These are phyloP conservation scores for Chitala chitala DNA, from an alignment of 2,113 vertebrate genomes.

Conservation along the genomic window DNA sequence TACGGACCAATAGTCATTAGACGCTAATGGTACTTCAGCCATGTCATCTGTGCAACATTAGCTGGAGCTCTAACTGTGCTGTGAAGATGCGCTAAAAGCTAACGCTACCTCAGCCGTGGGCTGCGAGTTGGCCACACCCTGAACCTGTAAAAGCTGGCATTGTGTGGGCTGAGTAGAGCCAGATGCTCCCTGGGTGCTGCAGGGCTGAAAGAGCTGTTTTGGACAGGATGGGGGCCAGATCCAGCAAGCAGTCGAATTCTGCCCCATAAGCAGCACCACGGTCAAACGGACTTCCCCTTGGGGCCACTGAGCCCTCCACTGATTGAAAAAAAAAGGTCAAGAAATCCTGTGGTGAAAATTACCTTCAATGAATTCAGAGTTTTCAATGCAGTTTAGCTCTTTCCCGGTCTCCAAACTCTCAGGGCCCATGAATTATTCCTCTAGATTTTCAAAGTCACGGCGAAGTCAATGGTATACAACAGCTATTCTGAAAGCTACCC, in stretches of 20 bases:
- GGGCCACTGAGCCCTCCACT: neutral
- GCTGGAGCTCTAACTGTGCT: neutral
- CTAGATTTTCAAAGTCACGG: constrained; percentile 67
- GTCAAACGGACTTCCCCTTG: constrained; percentile 3
- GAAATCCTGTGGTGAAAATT: constrained; percentile 46
- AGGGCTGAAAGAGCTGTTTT: neutral
- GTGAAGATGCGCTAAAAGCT: neutral
- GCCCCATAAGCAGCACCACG: neutral
- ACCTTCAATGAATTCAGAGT: constrained; percentile 52
- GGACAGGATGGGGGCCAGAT: neutral
- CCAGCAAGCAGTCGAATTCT: constrained; percentile 24
- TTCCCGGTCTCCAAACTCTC: constrained; percentile 48
- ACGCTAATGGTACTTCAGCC: no score
- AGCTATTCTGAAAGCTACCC: constrained; percentile 48
- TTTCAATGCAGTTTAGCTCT: constrained; percentile 47
- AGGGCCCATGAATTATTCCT: constrained; percentile 67
- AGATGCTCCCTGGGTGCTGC: no score
- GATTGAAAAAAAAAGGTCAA: constrained; percentile 15
- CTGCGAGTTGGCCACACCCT: no score
- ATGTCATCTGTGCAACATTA: neutral
- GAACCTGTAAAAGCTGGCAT: no score
- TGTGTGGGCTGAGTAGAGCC: no score
- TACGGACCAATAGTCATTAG: no score
- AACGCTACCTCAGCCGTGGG: no score
- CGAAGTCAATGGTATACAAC: constrained; percentile 63